Evolutionary conservation across 1,140 invertebrate species (phyloP).

Genomic region (Drosophila bocqueti): DNA sequence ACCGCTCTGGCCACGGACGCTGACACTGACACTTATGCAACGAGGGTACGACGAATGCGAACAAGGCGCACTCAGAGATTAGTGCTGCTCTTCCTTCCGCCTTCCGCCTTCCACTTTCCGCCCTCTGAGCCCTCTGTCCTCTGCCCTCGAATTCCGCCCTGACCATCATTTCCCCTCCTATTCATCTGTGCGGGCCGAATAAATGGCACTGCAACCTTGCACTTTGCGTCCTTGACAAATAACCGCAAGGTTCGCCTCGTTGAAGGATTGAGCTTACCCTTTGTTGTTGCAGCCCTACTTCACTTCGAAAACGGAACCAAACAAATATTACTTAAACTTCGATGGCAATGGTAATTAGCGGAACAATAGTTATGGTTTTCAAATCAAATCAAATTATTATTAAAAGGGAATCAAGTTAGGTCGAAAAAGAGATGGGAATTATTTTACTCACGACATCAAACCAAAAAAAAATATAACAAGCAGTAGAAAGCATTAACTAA

Average conservation of each 20-base stretch:
- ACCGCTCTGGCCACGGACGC: conserved; percentile 5
- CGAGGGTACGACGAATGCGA: conserved; percentile 34
- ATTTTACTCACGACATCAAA: neutral
- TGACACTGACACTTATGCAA: conserved; percentile 75
- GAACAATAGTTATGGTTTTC: too few relatives aligned
- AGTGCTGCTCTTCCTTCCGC: conserved; percentile 63
- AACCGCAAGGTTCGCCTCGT: conserved; percentile 57
- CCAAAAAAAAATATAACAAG: too few relatives aligned
- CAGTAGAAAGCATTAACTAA: neutral
- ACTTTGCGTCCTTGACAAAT: conserved; percentile 71
- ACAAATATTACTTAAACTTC: neutral
- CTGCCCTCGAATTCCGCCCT: conserved; percentile 1
- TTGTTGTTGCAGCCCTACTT: neutral
- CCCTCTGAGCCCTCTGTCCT: neutral
- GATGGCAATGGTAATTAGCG: neutral
- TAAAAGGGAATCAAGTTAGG: neutral
- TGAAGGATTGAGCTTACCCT: conserved; percentile 12
- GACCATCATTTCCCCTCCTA: conserved; percentile 10
- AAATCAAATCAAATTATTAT: neutral
- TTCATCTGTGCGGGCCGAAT: conserved; percentile 44
- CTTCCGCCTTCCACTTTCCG: conserved; percentile 48
- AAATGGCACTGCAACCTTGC: conserved; percentile 75
- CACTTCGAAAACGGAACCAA: neutral
- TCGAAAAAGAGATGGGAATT: too few relatives aligned
- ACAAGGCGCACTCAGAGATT: conserved; percentile 71